Evolutionary conservation across 2,797 vertebrate genomes (phyloP).

Genomic region (Lemur catta): DNA sequence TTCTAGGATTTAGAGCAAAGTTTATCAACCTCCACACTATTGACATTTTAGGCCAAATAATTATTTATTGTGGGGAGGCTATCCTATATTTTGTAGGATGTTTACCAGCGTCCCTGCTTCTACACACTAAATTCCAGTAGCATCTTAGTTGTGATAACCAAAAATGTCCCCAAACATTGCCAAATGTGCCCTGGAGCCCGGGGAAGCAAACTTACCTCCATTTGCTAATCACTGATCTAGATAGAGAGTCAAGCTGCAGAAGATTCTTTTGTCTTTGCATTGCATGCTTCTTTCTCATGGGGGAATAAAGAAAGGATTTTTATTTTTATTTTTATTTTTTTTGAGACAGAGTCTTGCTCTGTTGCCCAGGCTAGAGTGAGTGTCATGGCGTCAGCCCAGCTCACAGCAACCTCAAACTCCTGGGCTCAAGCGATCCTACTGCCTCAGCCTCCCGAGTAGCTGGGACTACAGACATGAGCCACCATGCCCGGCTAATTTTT

Average conservation of each 20-base stretch:
- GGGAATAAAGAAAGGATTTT: not conserved
- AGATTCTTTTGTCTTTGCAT: not conserved
- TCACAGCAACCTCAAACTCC: too few species aligned
- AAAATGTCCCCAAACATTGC: slow-evolving; percentile 1
- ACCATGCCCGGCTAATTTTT: too few species aligned
- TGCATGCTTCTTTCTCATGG: not conserved
- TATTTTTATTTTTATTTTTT: too few species aligned
- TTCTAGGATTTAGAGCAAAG: not conserved
- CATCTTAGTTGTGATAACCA: not conserved
- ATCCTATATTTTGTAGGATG: not conserved
- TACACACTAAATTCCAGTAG: not conserved
- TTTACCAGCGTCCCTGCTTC: not conserved
- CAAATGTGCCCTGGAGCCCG: not conserved
- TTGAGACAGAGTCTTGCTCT: too few species aligned
- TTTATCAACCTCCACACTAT: not conserved
- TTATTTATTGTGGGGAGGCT: not conserved
- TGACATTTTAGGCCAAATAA: not conserved
- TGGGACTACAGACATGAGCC: too few species aligned
- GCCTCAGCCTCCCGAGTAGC: too few species aligned
- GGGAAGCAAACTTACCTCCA: not conserved
- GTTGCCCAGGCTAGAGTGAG: too few species aligned
- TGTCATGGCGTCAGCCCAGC: too few species aligned
- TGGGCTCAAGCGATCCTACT: too few species aligned
- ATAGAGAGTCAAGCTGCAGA: not conserved
- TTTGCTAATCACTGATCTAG: not conserved